These are phyloP conservation scores for Pachycephus smyrnensis DNA, from an alignment of 2,888 invertebrate species.

Conservation along the genomic window DNA sequence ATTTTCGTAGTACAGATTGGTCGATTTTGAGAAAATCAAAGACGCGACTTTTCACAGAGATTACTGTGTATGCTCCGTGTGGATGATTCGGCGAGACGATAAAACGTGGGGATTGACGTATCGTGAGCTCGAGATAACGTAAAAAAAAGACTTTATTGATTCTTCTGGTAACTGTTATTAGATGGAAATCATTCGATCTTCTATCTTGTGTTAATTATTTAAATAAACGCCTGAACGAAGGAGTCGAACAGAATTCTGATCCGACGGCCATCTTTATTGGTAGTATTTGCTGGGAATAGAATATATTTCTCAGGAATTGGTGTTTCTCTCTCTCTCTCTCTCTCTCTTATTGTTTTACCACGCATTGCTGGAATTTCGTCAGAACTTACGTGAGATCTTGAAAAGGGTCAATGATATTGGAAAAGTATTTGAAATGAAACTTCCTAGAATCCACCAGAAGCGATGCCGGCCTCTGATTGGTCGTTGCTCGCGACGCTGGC, in stretches of 20 bases:
- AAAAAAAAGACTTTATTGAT: neutral
- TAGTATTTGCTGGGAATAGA: neutral
- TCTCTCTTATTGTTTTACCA: neutral
- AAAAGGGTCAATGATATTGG: neutral
- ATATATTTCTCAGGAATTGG: neutral
- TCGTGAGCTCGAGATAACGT: neutral
- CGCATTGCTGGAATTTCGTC: neutral
- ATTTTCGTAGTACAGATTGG: neutral
- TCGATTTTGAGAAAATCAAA: neutral
- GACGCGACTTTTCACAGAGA: neutral
- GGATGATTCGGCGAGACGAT: neutral
- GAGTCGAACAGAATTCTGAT: too few species aligned
- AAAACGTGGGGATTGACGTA: neutral
- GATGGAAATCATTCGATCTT: neutral
- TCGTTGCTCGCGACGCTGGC: neutral
- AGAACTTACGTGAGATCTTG: neutral
- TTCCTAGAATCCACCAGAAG: constrained; percentile 2
- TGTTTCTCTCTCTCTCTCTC: neutral
- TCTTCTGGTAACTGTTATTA: neutral
- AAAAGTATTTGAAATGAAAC: neutral
- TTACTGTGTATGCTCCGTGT: neutral
- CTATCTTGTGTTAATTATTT: neutral
- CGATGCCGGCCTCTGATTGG: constrained; percentile 6
- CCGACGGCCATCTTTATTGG: neutral
- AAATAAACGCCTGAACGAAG: too few species aligned